Conservation (phyloP, 2,113 vertebrate species). For the Nycticryphes semicollaris region DNA sequence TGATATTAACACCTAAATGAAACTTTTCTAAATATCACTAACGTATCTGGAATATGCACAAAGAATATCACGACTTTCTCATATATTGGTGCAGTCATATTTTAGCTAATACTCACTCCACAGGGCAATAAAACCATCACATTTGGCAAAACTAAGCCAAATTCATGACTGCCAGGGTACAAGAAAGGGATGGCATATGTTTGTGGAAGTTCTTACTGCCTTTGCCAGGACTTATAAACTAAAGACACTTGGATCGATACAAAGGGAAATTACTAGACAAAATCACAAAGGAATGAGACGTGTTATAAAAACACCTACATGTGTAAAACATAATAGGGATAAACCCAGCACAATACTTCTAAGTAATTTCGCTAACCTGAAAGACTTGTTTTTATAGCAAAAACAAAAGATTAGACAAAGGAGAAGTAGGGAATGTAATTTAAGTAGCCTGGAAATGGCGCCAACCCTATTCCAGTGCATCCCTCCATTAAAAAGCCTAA, state of each 20-base stretch:
- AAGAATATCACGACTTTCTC: not conserved
- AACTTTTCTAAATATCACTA: not conserved
- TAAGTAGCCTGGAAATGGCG: not conserved
- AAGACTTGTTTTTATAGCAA: not conserved
- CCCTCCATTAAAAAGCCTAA: not conserved
- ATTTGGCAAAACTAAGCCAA: not conserved
- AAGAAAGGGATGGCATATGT: not conserved
- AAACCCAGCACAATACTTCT: not conserved
- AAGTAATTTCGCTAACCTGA: slow-evolving; percentile 1
- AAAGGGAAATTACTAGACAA: slow-evolving; percentile 21
- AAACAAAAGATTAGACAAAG: not conserved
- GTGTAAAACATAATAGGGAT: not conserved
- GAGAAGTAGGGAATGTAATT: not conserved
- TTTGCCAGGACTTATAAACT: not conserved
- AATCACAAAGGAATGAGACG: not conserved
- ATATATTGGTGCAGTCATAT: not conserved
- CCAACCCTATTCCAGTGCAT: not conserved
- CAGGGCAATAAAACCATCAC: not conserved
- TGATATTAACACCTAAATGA: not conserved
- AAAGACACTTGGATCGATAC: slow-evolving; percentile 11
- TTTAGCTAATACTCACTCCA: not conserved
- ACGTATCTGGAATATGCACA: not conserved
- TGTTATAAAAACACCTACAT: not conserved
- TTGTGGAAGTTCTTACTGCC: not conserved
- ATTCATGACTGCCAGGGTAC: not conserved